Evolutionary conservation across 2,113 vertebrate genomes (phyloP), one percentile per base, ranked within the genome.

Genomic region (Tragelaphus scriptus): DNA sequence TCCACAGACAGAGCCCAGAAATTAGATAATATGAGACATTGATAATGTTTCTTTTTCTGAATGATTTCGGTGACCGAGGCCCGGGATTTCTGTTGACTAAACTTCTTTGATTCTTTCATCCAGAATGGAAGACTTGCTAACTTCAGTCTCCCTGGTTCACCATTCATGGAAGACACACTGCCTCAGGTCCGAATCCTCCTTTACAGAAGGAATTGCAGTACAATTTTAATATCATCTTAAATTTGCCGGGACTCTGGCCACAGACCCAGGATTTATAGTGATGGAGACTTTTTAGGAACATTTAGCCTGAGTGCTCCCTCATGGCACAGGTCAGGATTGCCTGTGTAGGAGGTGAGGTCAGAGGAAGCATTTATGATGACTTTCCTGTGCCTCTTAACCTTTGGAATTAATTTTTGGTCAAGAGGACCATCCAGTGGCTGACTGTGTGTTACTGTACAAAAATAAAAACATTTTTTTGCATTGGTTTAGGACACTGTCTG

Each of bases 401-500:
- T 98, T 96, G 93, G 47, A 97, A 98, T 98, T 98, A 98, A 86
- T 0, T 94, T 97, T 96, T 79, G 86, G 89, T 97, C 91, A 95
- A 95, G 96, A 90, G 86, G 94, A 88, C 63, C 93, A 97, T 96
- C 40, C 90, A 96, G 88, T 97, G 97, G 96, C 89, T 97, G 94
- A 92, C 93, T 95, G 44, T 81, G 94, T 95, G 79, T 55, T 97
- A 87, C 95, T 97, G 96, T 92, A 97, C 90, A 97, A 98, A 98
- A 98, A 98, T 98, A 98, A 92, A 97, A 98, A 98, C 95, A 68
- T 97, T 75, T 93, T 96, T 19, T 98, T 98, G 97, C 92, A 90
- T 96, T 98, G 94, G 59, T 92, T 98, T 98, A 98, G 97, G 95
- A 98, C 81, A 93, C 97, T 96, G 96, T 97, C 98, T 97, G 32